Evolutionary conservation across 2,888 invertebrate species (phyloP), one percentile per base, ranked within the genome.

Genomic region (Syrphus vitripennis): DNA sequence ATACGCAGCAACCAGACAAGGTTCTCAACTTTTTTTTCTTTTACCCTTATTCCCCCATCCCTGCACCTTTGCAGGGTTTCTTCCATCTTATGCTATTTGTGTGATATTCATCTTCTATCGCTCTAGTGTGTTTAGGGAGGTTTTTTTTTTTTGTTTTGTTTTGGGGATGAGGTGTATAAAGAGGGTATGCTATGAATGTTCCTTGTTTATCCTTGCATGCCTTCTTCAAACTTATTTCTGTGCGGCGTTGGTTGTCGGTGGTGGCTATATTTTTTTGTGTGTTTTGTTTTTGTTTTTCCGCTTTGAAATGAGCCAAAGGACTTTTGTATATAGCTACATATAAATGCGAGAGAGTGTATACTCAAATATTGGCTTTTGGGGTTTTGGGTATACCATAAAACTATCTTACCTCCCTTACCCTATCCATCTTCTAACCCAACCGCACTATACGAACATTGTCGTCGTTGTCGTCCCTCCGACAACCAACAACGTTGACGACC

Each of bases 1-100:
- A n/a, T n/a, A 45, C 65, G 45, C 65, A 65, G 75, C 71, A 61
- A 74, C 78, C 79, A 83, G 83, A 79, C 83, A 67, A 55, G 82
- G 71, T 48, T 65, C 65, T 65, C 37, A 65, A 45, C 65, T 65
- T 90, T 88, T 90, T 88, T 89, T 91, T 74, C 88, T 89, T 90
- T 74, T 88, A 89, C 72, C 89, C 90, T 75, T 19, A 48, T 10
- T 16, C 29, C 4, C n/a, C 7, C 19, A 4, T 21, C 89, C 89
- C 84, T n/a, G n/a, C 89, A 90, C 80, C 88, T 90, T 74, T 89
- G 88, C 79, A 16, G 29, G 14, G 1, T 31, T 9, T 10, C 14
- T 5, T 16, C 19, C 29, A 29, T 75, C 48, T 31, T 40, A 26
- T 65, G 29, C 57, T 55, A 48, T 65, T 76, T 55, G 57, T 82